These are phyloP conservation scores for Rhodinocichla rosea DNA, from an alignment of 2,113 vertebrate species.

Conservation along the genomic window DNA sequence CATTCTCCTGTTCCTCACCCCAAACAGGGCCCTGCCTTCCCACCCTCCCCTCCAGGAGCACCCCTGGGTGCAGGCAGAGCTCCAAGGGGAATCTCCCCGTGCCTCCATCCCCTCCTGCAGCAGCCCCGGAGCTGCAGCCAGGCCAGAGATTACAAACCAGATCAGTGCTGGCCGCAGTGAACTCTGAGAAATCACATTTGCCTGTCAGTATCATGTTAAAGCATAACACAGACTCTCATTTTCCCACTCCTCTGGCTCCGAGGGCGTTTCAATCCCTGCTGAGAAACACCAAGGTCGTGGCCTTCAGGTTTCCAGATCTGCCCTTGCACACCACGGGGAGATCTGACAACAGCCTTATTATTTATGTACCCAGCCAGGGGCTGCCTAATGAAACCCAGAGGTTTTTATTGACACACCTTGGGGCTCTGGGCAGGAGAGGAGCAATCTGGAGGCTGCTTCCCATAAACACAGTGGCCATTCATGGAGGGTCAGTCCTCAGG, in stretches of 20 bases:
- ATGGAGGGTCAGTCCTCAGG: background rate
- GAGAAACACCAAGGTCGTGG: conserved; percentile 81
- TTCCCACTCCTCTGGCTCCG: conserved; percentile 69
- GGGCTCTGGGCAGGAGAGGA: conserved; percentile 1
- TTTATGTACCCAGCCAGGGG: conserved; percentile 64
- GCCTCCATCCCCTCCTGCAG: background rate
- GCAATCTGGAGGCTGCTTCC: background rate
- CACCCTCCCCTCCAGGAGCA: background rate
- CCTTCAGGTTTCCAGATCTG: conserved; percentile 74
- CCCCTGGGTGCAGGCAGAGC: fast-evolving
- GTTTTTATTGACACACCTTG: background rate
- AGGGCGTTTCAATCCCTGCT: conserved; percentile 73
- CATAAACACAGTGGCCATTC: conserved; percentile 47
- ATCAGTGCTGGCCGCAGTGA: background rate
- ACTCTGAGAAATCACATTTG: conserved; percentile 66
- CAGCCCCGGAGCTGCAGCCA: background rate
- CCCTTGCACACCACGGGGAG: conserved; percentile 70
- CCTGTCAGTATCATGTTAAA: conserved; percentile 79
- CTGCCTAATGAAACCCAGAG: conserved; percentile 73
- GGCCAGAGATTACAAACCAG: conserved; percentile 38
- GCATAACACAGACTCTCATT: conserved; percentile 80
- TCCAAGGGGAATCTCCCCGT: background rate
- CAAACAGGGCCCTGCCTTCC: background rate
- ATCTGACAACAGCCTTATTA: conserved; percentile 72
- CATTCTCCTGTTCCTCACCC: background rate